These are phyloP conservation scores for Cenopis cana DNA, from an alignment of 2,888 invertebrate genomes.

Conservation along the genomic window DNA sequence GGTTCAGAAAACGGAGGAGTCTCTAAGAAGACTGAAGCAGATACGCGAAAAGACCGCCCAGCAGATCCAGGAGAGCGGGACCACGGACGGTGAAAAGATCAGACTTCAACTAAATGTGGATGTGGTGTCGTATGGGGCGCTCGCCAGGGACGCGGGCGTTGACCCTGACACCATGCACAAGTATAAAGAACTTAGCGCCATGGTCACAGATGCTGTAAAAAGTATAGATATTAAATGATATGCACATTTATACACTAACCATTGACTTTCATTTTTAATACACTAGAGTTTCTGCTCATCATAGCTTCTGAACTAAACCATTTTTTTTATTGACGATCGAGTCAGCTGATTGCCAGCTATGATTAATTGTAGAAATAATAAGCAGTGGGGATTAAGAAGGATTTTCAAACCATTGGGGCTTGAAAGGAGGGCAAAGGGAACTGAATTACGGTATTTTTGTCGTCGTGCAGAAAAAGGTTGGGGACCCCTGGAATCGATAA, in stretches of 20 bases:
- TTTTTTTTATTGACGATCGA: no score
- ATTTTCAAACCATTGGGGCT: no score
- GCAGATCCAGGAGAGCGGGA: slow-evolving; percentile 82
- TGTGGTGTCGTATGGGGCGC: slow-evolving; percentile 89
- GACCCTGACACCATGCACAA: slow-evolving; percentile 85
- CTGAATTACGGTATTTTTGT: no score
- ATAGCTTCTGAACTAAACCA: not conserved
- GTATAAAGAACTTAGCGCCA: slow-evolving; percentile 84
- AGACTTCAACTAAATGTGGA: slow-evolving; percentile 95
- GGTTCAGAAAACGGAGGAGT: slow-evolving; percentile 98
- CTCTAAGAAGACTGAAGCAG: slow-evolving; percentile 94
- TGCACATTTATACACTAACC: slow-evolving; percentile 64
- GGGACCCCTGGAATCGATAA: not conserved
- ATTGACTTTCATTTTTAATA: slow-evolving; percentile 52
- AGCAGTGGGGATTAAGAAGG: no score
- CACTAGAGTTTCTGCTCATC: not conserved
- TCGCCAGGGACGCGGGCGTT: slow-evolving; percentile 84
- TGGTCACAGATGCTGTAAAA: slow-evolving; percentile 87
- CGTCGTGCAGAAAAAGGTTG: no score
- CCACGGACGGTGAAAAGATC: slow-evolving; percentile 97
- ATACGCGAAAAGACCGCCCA: slow-evolving; percentile 86
- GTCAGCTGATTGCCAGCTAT: no score
- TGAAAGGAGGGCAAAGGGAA: no score
- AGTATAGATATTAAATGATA: slow-evolving; percentile 84
- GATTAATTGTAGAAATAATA: no score